Evolutionary conservation across 2,797 vertebrate species (phyloP), one percentile per base, ranked within the genome.

Genomic region (Heteromormyrus szaboi): DNA sequence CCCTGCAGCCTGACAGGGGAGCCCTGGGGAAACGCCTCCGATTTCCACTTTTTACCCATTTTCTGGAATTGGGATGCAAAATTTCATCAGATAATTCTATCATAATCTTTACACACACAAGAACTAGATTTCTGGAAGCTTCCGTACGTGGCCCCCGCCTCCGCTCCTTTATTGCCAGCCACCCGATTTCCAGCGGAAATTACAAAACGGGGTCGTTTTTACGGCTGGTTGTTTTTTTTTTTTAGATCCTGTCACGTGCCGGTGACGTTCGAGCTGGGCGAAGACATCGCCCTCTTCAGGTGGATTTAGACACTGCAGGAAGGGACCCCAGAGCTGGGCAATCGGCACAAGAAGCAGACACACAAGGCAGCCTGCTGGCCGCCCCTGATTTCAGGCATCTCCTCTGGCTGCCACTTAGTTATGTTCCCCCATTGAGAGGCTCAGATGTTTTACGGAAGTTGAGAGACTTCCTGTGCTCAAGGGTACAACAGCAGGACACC

Each of bases 51-150:
- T 68, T 88, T 84, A 53, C 72, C 46, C 1, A n/a, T 89, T 37
- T 48, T 81, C 72, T 48, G 44, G 65, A 54, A 87, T 87, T 68
- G 41, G 76, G 44, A 62, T 11, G 29, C 76, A 84, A 19, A 48
- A 44, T 50, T 56, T 59, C 87, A 87, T 87, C 29, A 25, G 87
- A 89, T 88, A 88, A 53, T 44, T 41, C 68, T 33, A 33, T 48
- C 50, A 7, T 25, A 59, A 83, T 54, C 86, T 83, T 19, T 17
- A 59, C 37, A 44, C 48, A 33, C 48, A 41, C 25, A 56, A 33
- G 51, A 19, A 33, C 22, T 14, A n/a, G 51, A 86, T 56, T 41
- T 56, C 85, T 6, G 29, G 22, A 56, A 86, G 85, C 17, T 86
- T 86, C 51, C 0, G 17, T 86, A 29, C 2, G 25, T 17, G 50